Conservation (phyloP, 2,113 vertebrate genomes). For the Ceyx melanurus region DNA sequence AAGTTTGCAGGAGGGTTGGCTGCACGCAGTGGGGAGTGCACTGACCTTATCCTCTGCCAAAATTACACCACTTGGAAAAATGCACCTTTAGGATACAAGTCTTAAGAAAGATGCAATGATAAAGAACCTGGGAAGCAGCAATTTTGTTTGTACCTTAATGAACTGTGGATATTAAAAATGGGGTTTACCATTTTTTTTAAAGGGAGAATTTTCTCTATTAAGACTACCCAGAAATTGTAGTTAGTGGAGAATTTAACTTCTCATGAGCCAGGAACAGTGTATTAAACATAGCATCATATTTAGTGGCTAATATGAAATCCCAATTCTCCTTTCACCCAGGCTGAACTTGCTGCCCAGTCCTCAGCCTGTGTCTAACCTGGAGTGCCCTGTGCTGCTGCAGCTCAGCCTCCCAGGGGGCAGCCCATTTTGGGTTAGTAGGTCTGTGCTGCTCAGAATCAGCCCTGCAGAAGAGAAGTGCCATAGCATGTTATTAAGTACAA, state of each 20-base stretch:
- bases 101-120: background rate
- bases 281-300: background rate
- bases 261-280: background rate
- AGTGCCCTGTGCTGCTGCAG: background rate
- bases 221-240: background rate
- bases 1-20: background rate
- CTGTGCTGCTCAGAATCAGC: background rate
- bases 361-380: background rate
- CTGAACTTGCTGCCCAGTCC: background rate
- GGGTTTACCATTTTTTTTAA: background rate
- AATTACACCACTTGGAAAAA: background rate
- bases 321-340: background rate
- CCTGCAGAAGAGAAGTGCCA: background rate
- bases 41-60: background rate
- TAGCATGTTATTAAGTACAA: background rate
- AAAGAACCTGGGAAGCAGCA: background rate
- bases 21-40: background rate
- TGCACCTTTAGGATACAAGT: conserved; percentile 1
- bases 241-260: background rate
- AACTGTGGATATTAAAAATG: background rate
- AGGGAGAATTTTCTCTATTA: background rate
- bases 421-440: background rate
- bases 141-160: background rate
- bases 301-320: background rate
- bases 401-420: background rate